phyloP scores from a whole-genome alignment of 1,140 invertebrate species.

The Apocrypta bakeri region DNA sequence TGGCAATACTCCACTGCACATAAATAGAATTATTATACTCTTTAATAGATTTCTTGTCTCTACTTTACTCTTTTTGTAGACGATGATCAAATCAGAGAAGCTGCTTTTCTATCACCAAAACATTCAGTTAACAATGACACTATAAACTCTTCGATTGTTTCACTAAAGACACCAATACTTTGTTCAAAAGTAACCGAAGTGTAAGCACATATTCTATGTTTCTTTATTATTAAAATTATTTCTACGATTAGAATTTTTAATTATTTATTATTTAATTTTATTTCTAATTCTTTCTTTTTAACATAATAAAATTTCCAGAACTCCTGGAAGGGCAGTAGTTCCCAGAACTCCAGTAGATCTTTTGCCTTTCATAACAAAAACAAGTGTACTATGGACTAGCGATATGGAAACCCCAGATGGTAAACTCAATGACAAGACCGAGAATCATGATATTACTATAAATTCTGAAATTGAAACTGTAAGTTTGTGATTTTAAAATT shows the following conservation, averaged over 20 bases:
- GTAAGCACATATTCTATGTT: slow-evolving; percentile 35
- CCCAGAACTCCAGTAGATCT: slow-evolving; percentile 64
- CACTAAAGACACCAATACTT: slow-evolving; percentile 50
- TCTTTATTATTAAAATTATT: not conserved
- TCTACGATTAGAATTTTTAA: not conserved
- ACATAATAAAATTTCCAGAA: slow-evolving; percentile 43
- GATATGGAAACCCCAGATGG: slow-evolving; percentile 66
- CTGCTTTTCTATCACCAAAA: slow-evolving; percentile 21
- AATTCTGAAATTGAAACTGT: slow-evolving; percentile 24
- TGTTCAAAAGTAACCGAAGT: slow-evolving; percentile 34
- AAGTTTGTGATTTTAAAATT: not conserved
- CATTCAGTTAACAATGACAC: slow-evolving; percentile 15
- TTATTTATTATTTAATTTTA: not conserved
- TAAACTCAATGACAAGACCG: slow-evolving; percentile 35
- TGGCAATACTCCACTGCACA: too few relatives aligned
- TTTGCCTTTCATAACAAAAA: slow-evolving; percentile 62
- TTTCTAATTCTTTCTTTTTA: not conserved
- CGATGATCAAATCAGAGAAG: slow-evolving; percentile 50
- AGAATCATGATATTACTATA: slow-evolving; percentile 18
- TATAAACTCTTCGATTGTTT: slow-evolving; percentile 42
- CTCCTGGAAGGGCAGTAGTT: slow-evolving; percentile 55
- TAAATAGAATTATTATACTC: not conserved
- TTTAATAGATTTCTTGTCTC: too few relatives aligned
- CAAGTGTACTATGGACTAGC: slow-evolving; percentile 64
- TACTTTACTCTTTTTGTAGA: too few relatives aligned